Conservation (phyloP, 1,140 invertebrate genomes). For the Drosophila saltans region DNA sequence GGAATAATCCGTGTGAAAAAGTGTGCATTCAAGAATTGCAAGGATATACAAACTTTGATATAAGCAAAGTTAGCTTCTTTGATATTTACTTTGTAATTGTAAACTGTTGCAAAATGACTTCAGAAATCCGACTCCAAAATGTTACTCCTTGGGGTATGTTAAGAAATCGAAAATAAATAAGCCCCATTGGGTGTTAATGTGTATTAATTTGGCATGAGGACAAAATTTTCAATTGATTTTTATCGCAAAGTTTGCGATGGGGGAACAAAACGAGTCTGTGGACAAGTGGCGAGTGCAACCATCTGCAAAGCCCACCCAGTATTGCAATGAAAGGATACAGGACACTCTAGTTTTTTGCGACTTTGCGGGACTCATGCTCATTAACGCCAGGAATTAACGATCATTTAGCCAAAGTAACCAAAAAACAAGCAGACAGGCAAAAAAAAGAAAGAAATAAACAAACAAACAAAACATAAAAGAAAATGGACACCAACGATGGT, state of each 20-base stretch:
- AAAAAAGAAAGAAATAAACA: constrained; percentile 33
- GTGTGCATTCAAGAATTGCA: no score
- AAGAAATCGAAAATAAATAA: background rate
- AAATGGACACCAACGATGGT: constrained; percentile 49
- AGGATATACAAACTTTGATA: no score
- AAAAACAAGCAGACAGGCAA: constrained; percentile 17
- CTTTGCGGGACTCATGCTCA: constrained; percentile 56
- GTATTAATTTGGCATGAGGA: constrained; percentile 35
- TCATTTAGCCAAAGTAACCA: constrained; percentile 55
- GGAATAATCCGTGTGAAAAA: no score
- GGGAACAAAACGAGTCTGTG: background rate
- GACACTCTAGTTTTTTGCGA: background rate
- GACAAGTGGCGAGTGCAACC: constrained; percentile 18
- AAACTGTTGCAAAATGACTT: no score
- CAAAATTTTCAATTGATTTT: constrained; percentile 12
- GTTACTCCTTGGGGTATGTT: no score
- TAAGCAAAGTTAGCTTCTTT: no score
- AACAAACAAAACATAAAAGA: constrained; percentile 41
- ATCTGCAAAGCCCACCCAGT: constrained; percentile 48
- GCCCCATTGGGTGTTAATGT: constrained; percentile 39
- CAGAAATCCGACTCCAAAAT: no score
- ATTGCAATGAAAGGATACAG: background rate
- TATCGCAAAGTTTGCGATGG: background rate
- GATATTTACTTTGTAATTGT: no score
- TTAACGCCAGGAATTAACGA: constrained; percentile 72